A percentile compares a stretch with the other conserved stretches of the same genome.
Evolutionary conservation across 2,888 invertebrate species (phyloP).

Genomic region (Drosophila stalkeri): DNA sequence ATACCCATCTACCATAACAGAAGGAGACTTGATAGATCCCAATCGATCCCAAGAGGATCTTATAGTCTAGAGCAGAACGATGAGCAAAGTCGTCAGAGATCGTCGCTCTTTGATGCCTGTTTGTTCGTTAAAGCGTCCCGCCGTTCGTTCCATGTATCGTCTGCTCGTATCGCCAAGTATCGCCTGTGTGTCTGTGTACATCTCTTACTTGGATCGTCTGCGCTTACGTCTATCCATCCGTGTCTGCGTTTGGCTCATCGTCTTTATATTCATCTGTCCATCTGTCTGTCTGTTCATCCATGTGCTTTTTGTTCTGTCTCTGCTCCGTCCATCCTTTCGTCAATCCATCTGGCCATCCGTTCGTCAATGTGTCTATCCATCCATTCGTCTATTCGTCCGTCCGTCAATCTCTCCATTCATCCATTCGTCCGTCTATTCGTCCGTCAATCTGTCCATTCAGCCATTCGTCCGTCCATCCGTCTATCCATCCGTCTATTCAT

Average conservation of each 20-base stretch:
- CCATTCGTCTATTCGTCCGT: neutral
- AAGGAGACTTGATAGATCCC: neutral
- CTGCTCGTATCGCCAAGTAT: neutral
- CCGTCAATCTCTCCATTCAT: neutral
- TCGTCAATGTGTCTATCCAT: neutral
- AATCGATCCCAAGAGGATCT: no score
- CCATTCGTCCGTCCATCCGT: neutral
- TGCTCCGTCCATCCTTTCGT: no score
- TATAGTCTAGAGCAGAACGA: neutral
- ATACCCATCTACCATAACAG: neutral
- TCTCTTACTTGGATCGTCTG: neutral
- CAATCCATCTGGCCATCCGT: no score
- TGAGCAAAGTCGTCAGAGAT: neutral
- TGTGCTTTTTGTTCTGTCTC: neutral
- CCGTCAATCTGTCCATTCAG: neutral
- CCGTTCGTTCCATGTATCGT: neutral
- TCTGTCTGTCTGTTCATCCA: neutral
- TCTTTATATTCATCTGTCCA: neutral
- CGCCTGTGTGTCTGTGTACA: neutral
- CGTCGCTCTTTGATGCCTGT: neutral
- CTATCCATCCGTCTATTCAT: neutral
- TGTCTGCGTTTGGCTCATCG: neutral
- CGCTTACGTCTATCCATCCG: neutral
- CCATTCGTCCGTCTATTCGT: accelerated
- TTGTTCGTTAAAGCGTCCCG: neutral